These are phyloP conservation scores for Tupaia tana DNA, from an alignment of 2,113 vertebrate species.

Conservation along the genomic window DNA sequence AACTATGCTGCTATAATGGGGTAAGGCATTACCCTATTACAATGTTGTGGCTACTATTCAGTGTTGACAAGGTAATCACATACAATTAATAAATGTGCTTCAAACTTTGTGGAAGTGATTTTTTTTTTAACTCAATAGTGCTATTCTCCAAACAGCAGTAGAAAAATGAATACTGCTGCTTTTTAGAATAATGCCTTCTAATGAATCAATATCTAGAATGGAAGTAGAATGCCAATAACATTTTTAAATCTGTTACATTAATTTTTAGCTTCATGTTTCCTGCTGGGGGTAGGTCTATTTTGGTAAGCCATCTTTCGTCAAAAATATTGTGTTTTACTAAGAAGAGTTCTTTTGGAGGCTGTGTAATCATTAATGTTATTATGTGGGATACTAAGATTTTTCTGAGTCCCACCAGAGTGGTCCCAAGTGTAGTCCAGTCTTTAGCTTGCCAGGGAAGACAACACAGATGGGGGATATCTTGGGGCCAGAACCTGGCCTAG, in stretches of 20 bases:
- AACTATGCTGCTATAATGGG: conserved; percentile 94
- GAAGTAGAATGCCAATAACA: not conserved
- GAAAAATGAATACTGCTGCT: conserved; percentile 2
- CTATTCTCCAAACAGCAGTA: not conserved
- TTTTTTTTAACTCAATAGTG: not conserved
- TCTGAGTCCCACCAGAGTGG: not conserved
- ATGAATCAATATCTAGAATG: not conserved
- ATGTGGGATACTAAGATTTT: conserved; percentile 8
- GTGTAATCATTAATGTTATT: not conserved
- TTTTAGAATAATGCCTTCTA: not conserved
- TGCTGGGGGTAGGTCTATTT: not conserved
- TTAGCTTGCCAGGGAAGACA: not conserved
- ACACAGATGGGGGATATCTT: not conserved
- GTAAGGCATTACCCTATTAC: conserved; percentile 83
- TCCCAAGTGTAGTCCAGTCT: not conserved
- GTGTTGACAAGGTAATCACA: not conserved
- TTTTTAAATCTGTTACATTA: not conserved
- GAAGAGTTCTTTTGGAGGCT: conserved; percentile 8
- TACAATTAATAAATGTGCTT: not conserved
- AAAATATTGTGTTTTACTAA: conserved; percentile 30
- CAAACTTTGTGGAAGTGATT: not conserved
- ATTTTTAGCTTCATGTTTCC: conserved; percentile 30
- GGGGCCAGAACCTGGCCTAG: not conserved
- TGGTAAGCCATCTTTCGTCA: not conserved
- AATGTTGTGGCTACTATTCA: not conserved